Evolutionary conservation across 2,113 vertebrate genomes (phyloP).

Genomic region (Psilopsiagon aymara): DNA sequence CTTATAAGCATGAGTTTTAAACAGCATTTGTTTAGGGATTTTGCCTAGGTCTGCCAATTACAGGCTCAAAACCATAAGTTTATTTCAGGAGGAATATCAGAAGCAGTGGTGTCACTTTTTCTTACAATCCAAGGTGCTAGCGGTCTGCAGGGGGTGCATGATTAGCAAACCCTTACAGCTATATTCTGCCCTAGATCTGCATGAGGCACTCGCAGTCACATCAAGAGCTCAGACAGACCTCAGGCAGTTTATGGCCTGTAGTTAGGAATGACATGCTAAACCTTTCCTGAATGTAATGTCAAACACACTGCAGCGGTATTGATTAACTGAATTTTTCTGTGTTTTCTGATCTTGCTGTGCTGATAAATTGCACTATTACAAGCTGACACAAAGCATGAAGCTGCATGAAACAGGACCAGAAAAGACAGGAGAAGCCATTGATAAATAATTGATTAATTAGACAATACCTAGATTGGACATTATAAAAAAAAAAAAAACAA

Average conservation of each 20-base stretch:
- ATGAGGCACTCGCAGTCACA: neutral
- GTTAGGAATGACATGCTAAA: conserved; percentile 30
- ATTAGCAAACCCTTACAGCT: conserved; percentile 5
- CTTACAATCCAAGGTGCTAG: neutral
- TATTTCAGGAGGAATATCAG: neutral
- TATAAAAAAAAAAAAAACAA: neutral
- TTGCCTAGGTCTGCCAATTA: neutral
- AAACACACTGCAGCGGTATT: conserved; percentile 52
- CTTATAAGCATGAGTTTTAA: neutral
- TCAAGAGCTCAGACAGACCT: neutral
- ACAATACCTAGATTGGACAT: neutral
- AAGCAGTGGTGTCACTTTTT: neutral
- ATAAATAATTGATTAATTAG: neutral
- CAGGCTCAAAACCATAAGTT: neutral
- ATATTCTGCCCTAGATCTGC: neutral
- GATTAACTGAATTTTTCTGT: conserved; percentile 70
- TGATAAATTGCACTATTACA: conserved; percentile 58
- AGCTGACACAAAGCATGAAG: conserved; percentile 43
- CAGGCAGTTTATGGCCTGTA: neutral
- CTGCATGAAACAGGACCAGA: neutral
- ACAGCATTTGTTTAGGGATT: neutral
- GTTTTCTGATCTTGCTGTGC: conserved; percentile 22
- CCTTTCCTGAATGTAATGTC: conserved; percentile 17
- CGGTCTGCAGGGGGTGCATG: neutral
- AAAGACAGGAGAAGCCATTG: neutral